These are phyloP conservation scores for Psilopsiagon aurifrons DNA, from an alignment of 2,113 vertebrate genomes.

Conservation along the genomic window DNA sequence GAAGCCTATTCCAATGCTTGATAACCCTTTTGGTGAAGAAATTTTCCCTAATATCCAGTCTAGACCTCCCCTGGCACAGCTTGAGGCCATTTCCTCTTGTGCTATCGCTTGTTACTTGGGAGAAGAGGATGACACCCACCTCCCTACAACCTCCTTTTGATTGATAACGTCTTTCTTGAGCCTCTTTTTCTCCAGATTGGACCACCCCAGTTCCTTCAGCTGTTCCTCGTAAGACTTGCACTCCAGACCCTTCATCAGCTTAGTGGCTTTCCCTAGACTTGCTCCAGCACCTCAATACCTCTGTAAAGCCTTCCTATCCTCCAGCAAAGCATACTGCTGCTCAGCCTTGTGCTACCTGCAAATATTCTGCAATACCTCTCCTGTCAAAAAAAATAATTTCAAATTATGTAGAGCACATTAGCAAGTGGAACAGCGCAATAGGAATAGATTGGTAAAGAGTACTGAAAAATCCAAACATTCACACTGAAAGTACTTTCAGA, in stretches of 20 bases:
- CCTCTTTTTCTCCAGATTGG: background rate
- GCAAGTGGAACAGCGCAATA: background rate
- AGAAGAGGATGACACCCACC: accelerated
- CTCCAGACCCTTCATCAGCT: background rate
- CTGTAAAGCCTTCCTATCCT: background rate
- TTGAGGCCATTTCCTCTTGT: background rate
- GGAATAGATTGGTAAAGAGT: background rate
- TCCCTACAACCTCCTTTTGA: background rate
- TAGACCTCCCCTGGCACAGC: background rate
- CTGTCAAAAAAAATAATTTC: background rate
- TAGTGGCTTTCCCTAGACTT: accelerated
- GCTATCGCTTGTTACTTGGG: background rate
- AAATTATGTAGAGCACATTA: background rate
- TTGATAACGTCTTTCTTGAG: background rate
- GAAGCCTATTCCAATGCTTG: background rate
- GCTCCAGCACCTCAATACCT: background rate
- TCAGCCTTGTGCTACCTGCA: background rate
- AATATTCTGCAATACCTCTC: background rate
- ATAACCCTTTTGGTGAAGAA: background rate
- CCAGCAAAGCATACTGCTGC: background rate
- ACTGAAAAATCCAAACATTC: background rate
- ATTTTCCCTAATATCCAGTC: background rate
- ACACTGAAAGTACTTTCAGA: background rate
- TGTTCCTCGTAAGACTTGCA: background rate
- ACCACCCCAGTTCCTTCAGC: too few relatives aligned